Evolutionary conservation across 1,140 invertebrate genomes (phyloP).

Genomic region (Cotesia chilonis): DNA sequence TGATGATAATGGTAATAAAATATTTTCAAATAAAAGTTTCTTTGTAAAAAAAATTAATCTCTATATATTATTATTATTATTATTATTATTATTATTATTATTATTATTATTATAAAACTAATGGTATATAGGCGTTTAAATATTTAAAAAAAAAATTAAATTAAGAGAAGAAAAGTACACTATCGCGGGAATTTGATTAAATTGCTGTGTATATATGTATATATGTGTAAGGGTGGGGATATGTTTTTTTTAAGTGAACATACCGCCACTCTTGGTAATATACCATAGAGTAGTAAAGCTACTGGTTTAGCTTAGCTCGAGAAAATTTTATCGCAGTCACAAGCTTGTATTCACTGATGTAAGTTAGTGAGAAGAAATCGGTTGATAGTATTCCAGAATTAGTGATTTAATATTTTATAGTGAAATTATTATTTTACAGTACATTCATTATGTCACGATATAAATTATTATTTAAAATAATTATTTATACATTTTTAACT

Average conservation of each 20-base stretch:
- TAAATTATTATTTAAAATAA: slow-evolving; percentile 39
- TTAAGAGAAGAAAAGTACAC: not conserved
- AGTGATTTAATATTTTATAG: too few species aligned
- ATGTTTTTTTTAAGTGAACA: not conserved
- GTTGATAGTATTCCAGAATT: too few species aligned
- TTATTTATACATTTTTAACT: slow-evolving; percentile 42
- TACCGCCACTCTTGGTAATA: slow-evolving; percentile 16
- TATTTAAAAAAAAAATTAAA: too few species aligned
- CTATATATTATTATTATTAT: too few species aligned
- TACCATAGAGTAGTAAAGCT: not conserved
- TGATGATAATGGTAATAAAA: too few species aligned
- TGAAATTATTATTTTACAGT: not conserved
- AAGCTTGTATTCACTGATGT: slow-evolving; percentile 33
- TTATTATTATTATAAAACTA: too few species aligned
- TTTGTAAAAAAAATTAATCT: too few species aligned
- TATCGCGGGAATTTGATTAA: slow-evolving; percentile 23
- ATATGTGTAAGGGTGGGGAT: slow-evolving; percentile 2
- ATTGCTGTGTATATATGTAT: not conserved
- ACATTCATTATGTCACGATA: too few species aligned
- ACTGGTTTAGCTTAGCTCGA: slow-evolving; percentile 1
- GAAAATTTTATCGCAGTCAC: slow-evolving; percentile 53
- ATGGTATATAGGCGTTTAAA: too few species aligned
- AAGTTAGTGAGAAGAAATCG: too few species aligned
- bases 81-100: too few species aligned
- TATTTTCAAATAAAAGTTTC: too few species aligned